These are phyloP conservation scores for Leptinotarsa juncta DNA, from an alignment of 2,888 invertebrate species.

Conservation along the genomic window DNA sequence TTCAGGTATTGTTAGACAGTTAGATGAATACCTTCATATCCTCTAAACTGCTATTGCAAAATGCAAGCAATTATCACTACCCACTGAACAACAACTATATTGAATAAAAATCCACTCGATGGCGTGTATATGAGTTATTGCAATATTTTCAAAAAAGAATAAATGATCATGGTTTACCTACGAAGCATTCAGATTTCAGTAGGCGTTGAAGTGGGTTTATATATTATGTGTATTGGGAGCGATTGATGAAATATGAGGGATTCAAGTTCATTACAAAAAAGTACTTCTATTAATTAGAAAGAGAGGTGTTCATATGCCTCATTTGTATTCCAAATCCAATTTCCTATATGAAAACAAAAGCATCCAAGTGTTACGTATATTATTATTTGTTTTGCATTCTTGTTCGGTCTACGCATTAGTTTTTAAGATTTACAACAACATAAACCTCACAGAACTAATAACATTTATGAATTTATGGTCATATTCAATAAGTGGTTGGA, in stretches of 20 bases:
- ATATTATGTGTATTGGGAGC: background rate
- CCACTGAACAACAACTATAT: constrained; percentile 34
- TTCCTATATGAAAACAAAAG: too few relatives aligned
- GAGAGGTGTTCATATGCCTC: too few relatives aligned
- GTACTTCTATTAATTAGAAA: too few relatives aligned
- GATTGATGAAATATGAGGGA: too few relatives aligned
- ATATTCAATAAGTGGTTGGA: background rate
- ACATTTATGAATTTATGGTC: background rate
- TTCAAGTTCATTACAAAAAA: too few relatives aligned
- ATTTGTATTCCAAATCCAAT: too few relatives aligned
- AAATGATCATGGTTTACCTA: constrained; percentile 30
- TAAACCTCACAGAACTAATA: constrained; percentile 4
- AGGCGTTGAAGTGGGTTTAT: constrained; percentile 21
- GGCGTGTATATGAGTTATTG: constrained; percentile 39
- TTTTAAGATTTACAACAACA: background rate
- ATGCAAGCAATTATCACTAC: constrained; percentile 19
- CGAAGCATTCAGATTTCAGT: constrained; percentile 28
- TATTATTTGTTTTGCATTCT: too few relatives aligned
- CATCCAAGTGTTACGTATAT: too few relatives aligned
- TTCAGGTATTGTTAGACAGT: too few relatives aligned
- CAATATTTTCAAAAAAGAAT: constrained; percentile 39
- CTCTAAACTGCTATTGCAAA: background rate
- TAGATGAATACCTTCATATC: too few relatives aligned
- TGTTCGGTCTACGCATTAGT: too few relatives aligned
- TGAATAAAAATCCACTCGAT: constrained; percentile 35